Base-by-base conservation (phyloP, 2,113 vertebrate species). In the Echinops telfairi region DNA sequence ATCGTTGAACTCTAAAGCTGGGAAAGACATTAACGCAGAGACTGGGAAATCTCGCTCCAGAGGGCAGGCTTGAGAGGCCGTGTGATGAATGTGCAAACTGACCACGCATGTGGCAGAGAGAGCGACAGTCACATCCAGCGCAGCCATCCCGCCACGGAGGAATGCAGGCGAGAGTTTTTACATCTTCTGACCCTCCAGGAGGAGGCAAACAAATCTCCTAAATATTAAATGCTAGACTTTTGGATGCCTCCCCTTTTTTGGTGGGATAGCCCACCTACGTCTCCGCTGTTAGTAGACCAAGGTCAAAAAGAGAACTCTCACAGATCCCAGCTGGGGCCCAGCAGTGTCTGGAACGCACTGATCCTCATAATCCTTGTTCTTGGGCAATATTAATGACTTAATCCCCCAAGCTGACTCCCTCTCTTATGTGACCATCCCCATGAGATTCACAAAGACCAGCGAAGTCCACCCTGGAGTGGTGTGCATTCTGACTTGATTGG, bases 291-390 rank as follows among this genome's bases (percentile, higher is more conserved):
- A 64, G 10, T 0, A 14, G 68, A 57, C 40, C 86, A 87, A 88
- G 60, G 53, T 75, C 75, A 86, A 85, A 23, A 79, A 92, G 76
- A 33, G 70, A 84, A 17, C 38, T 33, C 68, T 94, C 47, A 33
- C 33, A 36, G 78, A 80, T 90, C 53, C 82, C 73, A n/a, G 33
- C 73, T n/a, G 53, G 36, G 53, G 36, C 78, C 57, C 79, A 43
- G 64, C 8, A 58, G 92, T 40, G 47, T 94, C 82, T 78, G 86
- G 87, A 87, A 58, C 64, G 29, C 29, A 27, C 94, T 96, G 88
- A 96, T 95, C 95, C 93, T 91, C 88, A 68, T 96, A 95, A 96
- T 96, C 95, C 90, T 84, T 60, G 29, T 22, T 94, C 88, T 81
- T 31, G 3, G 81, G 77, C 80, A 93, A 80, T 95, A 90, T 92